Evolutionary conservation across 2,888 invertebrate species (phyloP).

Genomic region (Octonoba sinensis): DNA sequence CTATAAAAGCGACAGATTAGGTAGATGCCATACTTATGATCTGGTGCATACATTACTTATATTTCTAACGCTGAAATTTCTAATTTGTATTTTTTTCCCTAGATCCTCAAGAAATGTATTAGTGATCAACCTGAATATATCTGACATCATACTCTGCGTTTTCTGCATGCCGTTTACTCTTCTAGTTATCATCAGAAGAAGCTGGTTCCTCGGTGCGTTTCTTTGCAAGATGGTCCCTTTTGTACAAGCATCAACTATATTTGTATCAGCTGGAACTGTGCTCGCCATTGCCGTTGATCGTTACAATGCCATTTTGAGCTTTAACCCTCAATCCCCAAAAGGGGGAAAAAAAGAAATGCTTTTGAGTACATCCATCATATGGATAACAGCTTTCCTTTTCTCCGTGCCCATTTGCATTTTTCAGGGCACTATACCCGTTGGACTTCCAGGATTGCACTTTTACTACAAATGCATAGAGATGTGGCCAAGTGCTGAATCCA

Average conservation of each 20-base stretch:
- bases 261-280: slow-evolving; percentile 77
- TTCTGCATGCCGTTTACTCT: slow-evolving; percentile 77
- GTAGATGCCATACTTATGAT: no score
- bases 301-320: slow-evolving; percentile 73
- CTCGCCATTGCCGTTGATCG: slow-evolving; percentile 75
- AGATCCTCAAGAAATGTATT: slow-evolving; percentile 74
- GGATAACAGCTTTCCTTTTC: slow-evolving; percentile 48
- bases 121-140: slow-evolving; percentile 76
- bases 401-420: slow-evolving; percentile 57
- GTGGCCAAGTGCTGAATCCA: slow-evolving; percentile 52
- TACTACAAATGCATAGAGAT: slow-evolving; percentile 61
- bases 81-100: no score
- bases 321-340: slow-evolving; percentile 69
- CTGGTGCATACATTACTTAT: no score
- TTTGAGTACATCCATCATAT: slow-evolving; percentile 32
- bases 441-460: slow-evolving; percentile 48
- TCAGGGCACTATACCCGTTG: slow-evolving; percentile 51
- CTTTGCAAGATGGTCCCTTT: slow-evolving; percentile 76
- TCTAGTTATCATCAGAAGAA: slow-evolving; percentile 73
- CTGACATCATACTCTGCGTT: slow-evolving; percentile 75
- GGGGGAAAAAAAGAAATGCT: slow-evolving; percentile 34
- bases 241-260: slow-evolving; percentile 76
- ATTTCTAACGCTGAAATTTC: no score
- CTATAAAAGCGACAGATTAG: no score
- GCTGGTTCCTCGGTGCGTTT: slow-evolving; percentile 75